phyloP scores from a whole-genome alignment of 2,797 vertebrate genomes.

The Dromococcyx pavoninus region DNA sequence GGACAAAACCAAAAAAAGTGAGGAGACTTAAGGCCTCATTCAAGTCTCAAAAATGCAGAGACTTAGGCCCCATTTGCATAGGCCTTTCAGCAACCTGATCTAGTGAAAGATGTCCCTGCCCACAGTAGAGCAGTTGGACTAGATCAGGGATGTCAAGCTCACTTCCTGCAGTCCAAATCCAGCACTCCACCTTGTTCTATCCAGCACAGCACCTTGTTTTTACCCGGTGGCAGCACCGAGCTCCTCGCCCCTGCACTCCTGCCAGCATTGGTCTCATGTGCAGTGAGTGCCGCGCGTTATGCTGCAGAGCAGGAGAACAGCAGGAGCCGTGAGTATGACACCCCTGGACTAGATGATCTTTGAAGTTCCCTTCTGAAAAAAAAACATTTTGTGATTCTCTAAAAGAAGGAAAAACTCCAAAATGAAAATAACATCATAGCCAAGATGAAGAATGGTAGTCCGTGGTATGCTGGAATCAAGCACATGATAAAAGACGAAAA shows the following conservation, averaged over 20 bases:
- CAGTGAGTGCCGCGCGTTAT: too few relatives aligned
- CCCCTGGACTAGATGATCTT: neutral
- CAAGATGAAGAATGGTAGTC: neutral
- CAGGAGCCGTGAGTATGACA: too few relatives aligned
- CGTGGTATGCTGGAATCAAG: neutral
- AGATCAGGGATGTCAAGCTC: too few relatives aligned
- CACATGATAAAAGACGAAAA: neutral
- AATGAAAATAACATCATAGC: neutral
- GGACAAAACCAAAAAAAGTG: neutral
- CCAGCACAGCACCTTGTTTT: too few relatives aligned
- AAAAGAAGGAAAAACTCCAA: neutral
- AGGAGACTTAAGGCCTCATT: neutral
- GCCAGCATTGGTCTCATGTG: too few relatives aligned
- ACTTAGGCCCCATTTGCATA: neutral
- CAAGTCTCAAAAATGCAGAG: neutral
- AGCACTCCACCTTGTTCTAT: too few relatives aligned
- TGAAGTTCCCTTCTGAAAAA: neutral
- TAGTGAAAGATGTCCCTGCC: neutral
- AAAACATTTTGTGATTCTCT: neutral
- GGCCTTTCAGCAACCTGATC: neutral
- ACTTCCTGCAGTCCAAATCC: too few relatives aligned
- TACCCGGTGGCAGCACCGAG: too few relatives aligned
- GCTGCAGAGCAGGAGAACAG: too few relatives aligned
- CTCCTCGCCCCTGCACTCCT: too few relatives aligned
- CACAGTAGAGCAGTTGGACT: fast-evolving